phyloP scores from a whole-genome alignment of 1,140 invertebrate genomes.

The Pseudachorutes palmiensis region DNA sequence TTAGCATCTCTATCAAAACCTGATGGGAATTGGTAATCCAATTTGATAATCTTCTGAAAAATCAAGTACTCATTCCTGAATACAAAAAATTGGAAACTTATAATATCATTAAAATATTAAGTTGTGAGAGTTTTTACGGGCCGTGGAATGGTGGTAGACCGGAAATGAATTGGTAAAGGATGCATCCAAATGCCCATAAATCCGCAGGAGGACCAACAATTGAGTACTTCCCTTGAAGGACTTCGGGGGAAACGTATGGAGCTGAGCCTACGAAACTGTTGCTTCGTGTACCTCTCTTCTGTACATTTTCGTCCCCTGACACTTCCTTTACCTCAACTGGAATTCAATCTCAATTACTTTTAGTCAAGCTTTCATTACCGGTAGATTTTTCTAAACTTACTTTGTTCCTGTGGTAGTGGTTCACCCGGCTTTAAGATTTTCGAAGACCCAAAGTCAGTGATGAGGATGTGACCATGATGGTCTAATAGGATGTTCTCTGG shows the following conservation, averaged over 20 bases:
- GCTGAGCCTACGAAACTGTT: constrained; percentile 98
- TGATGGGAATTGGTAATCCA: constrained; percentile 87
- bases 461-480: constrained; percentile 91
- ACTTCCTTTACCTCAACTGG: constrained; percentile 2
- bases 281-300: constrained; percentile 42
- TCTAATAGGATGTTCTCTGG: constrained; percentile 82
- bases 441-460: constrained; percentile 95
- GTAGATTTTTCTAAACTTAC: too few relatives aligned
- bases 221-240: constrained; percentile 64
- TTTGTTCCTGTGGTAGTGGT: too few relatives aligned
- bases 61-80: constrained; percentile 87
- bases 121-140: constrained; percentile 45
- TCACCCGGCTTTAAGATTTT: constrained; percentile 75
- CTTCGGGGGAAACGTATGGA: constrained; percentile 95
- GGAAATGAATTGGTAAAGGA: constrained; percentile 93
- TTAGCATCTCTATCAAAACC: constrained; percentile 68
- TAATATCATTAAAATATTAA: constrained; percentile 4
- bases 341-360: too few relatives aligned
- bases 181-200: constrained; percentile 96
- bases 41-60: constrained; percentile 87
- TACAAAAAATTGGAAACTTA: constrained; percentile 11
- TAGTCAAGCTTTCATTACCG: too few relatives aligned
- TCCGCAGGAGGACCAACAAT: constrained; percentile 73
- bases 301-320: background rate
- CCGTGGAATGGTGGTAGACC: constrained; percentile 86